A percentile compares a stretch with the other conserved stretches of the same genome.
Evolutionary conservation across 2,113 vertebrate species (phyloP).

Genomic region (Monarcha castaneiventris): DNA sequence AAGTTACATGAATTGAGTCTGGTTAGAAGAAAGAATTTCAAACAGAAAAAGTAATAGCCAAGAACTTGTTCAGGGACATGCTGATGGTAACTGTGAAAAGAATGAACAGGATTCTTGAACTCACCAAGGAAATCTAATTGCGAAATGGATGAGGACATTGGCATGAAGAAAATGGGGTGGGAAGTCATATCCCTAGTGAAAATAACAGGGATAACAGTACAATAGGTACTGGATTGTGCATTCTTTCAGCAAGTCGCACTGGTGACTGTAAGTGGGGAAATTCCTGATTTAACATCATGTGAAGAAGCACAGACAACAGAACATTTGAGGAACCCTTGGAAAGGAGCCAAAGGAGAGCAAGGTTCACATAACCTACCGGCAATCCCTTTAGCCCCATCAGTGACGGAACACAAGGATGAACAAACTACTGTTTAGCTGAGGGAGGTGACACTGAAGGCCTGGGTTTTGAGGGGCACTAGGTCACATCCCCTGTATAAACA

Average conservation of each 20-base stretch:
- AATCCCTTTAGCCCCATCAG: neutral
- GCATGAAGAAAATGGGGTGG: slow-evolving; percentile 37
- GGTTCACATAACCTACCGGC: neutral
- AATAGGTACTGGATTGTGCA: neutral
- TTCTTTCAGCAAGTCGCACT: neutral
- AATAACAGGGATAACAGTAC: neutral
- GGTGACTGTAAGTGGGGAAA: neutral
- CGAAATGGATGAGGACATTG: slow-evolving; percentile 30
- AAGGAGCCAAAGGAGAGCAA: neutral
- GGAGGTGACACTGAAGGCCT: neutral
- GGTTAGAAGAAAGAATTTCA: neutral
- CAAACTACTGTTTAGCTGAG: neutral
- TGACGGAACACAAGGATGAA: neutral
- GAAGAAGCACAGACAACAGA: neutral
- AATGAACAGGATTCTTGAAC: slow-evolving; percentile 33
- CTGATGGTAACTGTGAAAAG: neutral
- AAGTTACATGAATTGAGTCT: neutral
- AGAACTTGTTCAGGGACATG: neutral
- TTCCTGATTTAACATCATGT: neutral
- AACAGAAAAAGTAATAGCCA: neutral
- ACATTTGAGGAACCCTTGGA: neutral
- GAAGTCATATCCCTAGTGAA: slow-evolving; percentile 25
- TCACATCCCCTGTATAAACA: slow-evolving; percentile 1
- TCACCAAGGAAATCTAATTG: slow-evolving; percentile 36
- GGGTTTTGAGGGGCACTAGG: neutral